These are phyloP conservation scores for Neosilurus hyrtlii DNA, from an alignment of 2,797 vertebrate genomes.

Conservation along the genomic window DNA sequence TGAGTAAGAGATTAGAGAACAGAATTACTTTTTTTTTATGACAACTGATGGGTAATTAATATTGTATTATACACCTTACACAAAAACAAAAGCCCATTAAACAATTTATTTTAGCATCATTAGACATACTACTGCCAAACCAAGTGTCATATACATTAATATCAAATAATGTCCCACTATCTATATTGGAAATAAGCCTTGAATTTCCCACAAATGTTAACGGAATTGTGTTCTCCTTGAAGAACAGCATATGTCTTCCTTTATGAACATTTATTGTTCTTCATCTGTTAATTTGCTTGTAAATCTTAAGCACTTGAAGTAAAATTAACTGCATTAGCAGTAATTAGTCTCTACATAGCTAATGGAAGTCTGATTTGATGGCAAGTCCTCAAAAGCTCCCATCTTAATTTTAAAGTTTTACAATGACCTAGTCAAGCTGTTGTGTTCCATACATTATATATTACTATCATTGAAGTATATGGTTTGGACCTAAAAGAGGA, in stretches of 20 bases:
- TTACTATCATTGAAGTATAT: conserved; percentile 74
- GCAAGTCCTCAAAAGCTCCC: not conserved
- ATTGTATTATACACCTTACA: not conserved
- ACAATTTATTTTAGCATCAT: not conserved
- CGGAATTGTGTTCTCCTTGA: conserved; percentile 13
- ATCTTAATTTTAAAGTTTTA: not conserved
- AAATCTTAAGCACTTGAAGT: conserved; percentile 11
- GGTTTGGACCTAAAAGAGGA: conserved; percentile 55
- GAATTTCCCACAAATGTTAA: not conserved
- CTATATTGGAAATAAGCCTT: not conserved
- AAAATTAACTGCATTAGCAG: conserved; percentile 19
- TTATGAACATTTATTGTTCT: conserved; percentile 25
- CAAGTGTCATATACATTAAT: not conserved
- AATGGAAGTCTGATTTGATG: not conserved
- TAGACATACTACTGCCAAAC: not conserved
- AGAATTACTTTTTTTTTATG: not conserved
- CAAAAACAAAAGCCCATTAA: not conserved
- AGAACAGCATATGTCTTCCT: conserved; percentile 13
- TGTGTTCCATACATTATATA: conserved; percentile 25
- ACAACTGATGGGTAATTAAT: not conserved
- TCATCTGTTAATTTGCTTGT: conserved; percentile 28
- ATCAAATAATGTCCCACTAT: not conserved
- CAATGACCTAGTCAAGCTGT: conserved; percentile 2
- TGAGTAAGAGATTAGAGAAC: not conserved
- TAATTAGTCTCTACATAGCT: not conserved